Evolutionary conservation across 2,113 vertebrate genomes (phyloP).

Genomic region (Megaleporinus macrocephalus): DNA sequence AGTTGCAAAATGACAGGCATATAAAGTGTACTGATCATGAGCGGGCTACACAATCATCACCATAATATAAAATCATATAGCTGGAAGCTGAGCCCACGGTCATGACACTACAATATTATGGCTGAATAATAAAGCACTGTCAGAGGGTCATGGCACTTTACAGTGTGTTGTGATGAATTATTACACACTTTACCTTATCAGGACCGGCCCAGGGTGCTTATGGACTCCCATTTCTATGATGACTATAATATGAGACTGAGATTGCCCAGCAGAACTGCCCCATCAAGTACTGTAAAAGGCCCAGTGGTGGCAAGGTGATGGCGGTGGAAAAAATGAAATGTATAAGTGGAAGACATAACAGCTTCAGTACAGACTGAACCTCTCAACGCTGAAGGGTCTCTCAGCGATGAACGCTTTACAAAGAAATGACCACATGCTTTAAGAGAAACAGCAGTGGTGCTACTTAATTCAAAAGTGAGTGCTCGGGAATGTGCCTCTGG

Average conservation of each 20-base stretch:
- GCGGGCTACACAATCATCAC: not conserved
- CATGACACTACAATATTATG: conserved; percentile 15
- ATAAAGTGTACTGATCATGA: not conserved
- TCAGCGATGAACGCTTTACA: not conserved
- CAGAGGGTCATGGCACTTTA: not conserved
- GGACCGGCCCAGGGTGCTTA: conserved; percentile 4
- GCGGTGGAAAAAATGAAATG: conserved; percentile 1
- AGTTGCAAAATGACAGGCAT: not conserved
- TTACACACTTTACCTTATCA: conserved; percentile 33
- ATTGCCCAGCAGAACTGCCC: conserved; percentile 20
- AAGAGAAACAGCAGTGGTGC: not conserved
- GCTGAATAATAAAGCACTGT: conserved; percentile 26
- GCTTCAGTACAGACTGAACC: not conserved
- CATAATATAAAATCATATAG: not conserved
- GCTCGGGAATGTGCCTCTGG: not conserved
- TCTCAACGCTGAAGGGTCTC: not conserved
- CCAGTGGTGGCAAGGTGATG: conserved; percentile 3
- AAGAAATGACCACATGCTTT: not conserved
- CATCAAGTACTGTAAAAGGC: conserved; percentile 7
- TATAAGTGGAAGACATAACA: not conserved
- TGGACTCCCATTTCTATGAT: not conserved
- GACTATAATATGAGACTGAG: conserved; percentile 17
- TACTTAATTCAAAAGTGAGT: not conserved
- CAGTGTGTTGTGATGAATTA: conserved; percentile 40
- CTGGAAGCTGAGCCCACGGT: conserved; percentile 13